A percentile compares a stretch with the other conserved stretches of the same genome.
phyloP scores from a whole-genome alignment of 37 sponge, comb jelly and placozoan species.

The Mnemiopsis leidyi region DNA sequence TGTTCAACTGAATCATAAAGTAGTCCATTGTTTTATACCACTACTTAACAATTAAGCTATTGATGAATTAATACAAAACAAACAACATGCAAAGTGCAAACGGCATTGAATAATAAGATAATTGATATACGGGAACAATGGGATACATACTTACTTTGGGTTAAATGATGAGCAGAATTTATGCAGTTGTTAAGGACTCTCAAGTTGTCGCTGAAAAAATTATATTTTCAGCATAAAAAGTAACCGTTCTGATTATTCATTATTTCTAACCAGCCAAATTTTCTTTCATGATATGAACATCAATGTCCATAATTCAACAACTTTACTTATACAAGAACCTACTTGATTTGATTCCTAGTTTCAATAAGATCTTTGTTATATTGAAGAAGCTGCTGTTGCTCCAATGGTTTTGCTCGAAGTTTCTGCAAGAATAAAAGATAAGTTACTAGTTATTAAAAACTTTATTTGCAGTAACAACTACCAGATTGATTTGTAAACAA shows the following conservation, averaged over 20 bases:
- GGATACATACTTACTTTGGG: background rate
- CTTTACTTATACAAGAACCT: background rate
- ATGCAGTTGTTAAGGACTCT: background rate
- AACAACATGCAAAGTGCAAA: no score
- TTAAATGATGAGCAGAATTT: background rate
- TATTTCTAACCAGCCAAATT: background rate
- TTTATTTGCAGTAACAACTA: no score
- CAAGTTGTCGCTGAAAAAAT: conserved; percentile 57
- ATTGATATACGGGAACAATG: no score
- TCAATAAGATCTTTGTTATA: background rate
- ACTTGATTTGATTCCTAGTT: background rate
- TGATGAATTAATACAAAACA: no score
- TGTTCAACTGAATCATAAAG: no score
- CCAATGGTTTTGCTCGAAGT: conserved; percentile 22
- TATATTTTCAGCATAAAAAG: background rate
- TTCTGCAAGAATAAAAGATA: background rate
- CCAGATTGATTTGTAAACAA: no score
- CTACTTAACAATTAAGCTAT: no score
- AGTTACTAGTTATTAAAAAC: no score
- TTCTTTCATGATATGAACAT: background rate
- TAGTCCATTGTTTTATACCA: no score
- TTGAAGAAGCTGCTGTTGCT: background rate
- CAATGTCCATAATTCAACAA: background rate
- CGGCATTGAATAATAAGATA: no score
- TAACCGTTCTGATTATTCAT: no score